phyloP scores from a whole-genome alignment of 2,113 vertebrate species.

The Xiphias gladius region DNA sequence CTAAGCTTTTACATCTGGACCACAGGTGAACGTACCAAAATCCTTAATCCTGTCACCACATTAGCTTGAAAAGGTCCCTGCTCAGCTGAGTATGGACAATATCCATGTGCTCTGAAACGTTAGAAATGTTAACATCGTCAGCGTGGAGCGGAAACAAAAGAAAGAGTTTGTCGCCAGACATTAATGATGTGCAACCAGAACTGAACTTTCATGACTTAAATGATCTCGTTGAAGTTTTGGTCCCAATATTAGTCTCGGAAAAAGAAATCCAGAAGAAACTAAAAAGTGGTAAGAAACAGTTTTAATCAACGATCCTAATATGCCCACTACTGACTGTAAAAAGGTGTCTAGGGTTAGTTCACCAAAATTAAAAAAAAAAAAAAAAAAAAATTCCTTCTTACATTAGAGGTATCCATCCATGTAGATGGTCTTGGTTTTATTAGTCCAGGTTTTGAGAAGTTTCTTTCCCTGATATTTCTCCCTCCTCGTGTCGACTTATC shows the following conservation, averaged over 20 bases:
- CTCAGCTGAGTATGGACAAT: too few species aligned
- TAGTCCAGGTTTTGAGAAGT: too few species aligned
- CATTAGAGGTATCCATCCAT: neutral
- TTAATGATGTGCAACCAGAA: neutral
- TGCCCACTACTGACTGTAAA: neutral
- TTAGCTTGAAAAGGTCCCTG: neutral
- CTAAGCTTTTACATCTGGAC: neutral
- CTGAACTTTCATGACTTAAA: neutral
- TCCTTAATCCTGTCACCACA: neutral
- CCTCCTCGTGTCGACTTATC: neutral
- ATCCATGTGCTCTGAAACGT: too few species aligned
- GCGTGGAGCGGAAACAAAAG: too few species aligned
- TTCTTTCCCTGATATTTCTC: neutral
- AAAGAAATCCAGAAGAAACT: too few species aligned
- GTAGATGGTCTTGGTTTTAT: neutral
- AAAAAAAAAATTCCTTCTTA: neutral
- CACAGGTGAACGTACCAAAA: neutral
- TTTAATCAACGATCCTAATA: neutral
- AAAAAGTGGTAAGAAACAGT: neutral
- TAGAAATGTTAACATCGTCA: too few species aligned
- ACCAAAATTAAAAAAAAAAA: neutral
- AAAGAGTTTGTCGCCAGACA: too few species aligned
- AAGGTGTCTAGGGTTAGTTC: constrained; percentile 1
- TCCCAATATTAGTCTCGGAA: neutral
- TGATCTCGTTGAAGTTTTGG: constrained; percentile 22